Conservation (phyloP, 2,888 invertebrate species). For the Apodemia zela region DNA sequence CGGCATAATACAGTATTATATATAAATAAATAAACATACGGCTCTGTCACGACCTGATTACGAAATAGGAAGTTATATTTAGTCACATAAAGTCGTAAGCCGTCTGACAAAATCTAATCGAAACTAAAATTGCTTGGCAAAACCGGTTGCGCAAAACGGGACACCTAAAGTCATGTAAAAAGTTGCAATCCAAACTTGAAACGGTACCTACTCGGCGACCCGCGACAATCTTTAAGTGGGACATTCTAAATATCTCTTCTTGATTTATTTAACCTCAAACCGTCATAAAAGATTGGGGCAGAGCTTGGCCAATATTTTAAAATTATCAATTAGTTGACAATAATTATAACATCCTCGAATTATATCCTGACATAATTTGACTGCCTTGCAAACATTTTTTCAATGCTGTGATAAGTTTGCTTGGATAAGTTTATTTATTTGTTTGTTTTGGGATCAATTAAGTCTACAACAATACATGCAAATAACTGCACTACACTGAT, state of each 20-base stretch:
- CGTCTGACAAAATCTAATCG: not conserved
- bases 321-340: not conserved
- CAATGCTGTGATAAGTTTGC: too few relatives aligned
- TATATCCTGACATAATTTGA: too few relatives aligned
- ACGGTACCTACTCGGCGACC: not conserved
- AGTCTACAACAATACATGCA: too few relatives aligned
- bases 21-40: not conserved
- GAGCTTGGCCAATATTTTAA: not conserved
- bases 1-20: not conserved
- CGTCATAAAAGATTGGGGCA: not conserved
- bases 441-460: too few relatives aligned
- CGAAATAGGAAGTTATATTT: not conserved
- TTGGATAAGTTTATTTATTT: too few relatives aligned
- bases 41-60: not conserved
- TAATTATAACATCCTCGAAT: too few relatives aligned
- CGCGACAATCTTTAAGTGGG: not conserved
- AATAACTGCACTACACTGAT: too few relatives aligned
- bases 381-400: too few relatives aligned
- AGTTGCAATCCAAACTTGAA: slow-evolving; percentile 9
- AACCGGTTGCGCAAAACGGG: slow-evolving; percentile 22
- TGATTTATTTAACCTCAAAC: slow-evolving; percentile 7
- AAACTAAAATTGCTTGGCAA: slow-evolving; percentile 17
- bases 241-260: slow-evolving; percentile 3
- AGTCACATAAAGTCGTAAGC: not conserved
- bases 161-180: slow-evolving; percentile 20